phyloP scores from a whole-genome alignment of 2,797 vertebrate species.

The Pantherophis vulpinus region DNA sequence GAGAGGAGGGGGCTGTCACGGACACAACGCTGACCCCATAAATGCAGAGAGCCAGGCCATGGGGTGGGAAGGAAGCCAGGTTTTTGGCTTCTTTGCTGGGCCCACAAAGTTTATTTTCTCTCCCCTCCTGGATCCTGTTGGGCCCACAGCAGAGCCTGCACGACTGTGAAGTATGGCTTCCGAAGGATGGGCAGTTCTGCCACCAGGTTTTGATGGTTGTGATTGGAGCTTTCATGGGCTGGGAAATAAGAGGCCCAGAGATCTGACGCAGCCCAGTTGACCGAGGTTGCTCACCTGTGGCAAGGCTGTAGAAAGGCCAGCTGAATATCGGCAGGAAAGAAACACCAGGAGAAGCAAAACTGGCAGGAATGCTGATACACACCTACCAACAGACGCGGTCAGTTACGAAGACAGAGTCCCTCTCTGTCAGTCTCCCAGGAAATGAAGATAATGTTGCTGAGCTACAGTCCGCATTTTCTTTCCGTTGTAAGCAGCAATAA shows the following conservation, averaged over 20 bases:
- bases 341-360: neutral
- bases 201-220: neutral
- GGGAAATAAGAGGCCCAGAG: neutral
- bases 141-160: neutral
- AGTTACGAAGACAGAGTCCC: neutral
- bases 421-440: neutral
- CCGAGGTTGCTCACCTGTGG: neutral
- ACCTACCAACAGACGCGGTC: neutral
- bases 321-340: neutral
- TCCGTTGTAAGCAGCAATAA: neutral
- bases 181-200: neutral
- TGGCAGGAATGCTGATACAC: neutral
- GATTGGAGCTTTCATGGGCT: neutral
- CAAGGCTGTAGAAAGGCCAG: neutral
- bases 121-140: neutral
- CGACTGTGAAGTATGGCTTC: neutral
- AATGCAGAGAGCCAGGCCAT: neutral
- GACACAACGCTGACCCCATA: neutral
- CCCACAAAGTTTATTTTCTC: neutral
- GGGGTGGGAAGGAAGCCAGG: neutral
- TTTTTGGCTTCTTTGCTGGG: neutral
- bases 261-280: neutral
- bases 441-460: neutral
- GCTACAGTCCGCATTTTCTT: neutral
- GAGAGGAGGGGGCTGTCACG: neutral